Evolutionary conservation across 2,113 vertebrate species (phyloP).

Genomic region (Chaetodon trifascialis): DNA sequence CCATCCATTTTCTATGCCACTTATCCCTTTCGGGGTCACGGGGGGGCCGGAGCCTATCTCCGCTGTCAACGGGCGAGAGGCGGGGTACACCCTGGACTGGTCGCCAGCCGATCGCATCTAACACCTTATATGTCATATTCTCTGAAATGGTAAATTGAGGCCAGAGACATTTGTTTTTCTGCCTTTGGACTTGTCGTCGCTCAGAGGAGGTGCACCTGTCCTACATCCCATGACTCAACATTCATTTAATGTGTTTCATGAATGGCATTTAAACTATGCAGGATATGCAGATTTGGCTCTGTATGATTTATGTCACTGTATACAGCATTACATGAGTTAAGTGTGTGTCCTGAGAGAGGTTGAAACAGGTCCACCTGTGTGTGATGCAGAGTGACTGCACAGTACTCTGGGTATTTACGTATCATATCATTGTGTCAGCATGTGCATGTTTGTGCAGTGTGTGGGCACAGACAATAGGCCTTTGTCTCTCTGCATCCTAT

Average conservation of each 20-base stretch:
- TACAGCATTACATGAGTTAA: not conserved
- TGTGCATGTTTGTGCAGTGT: conserved; percentile 67
- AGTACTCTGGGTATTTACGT: conserved; percentile 45
- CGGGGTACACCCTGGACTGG: too few species aligned
- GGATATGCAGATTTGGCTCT: not conserved
- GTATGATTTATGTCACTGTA: not conserved
- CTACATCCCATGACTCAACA: not conserved
- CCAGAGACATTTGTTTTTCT: not conserved
- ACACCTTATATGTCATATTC: not conserved
- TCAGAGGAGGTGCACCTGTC: not conserved
- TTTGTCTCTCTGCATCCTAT: conserved; percentile 79
- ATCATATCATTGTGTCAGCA: conserved; percentile 61
- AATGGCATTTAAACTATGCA: not conserved
- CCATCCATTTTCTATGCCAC: too few species aligned
- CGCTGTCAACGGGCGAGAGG: too few species aligned
- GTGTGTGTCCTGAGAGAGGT: not conserved
- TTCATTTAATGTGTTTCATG: not conserved
- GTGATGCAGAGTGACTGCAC: not conserved
- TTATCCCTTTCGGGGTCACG: too few species aligned
- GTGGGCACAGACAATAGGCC: conserved; percentile 72
- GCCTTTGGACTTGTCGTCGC: not conserved
- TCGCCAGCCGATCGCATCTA: too few species aligned
- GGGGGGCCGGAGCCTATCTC: too few species aligned
- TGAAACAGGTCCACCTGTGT: conserved; percentile 34
- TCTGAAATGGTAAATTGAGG: not conserved